These are phyloP conservation scores for Pempheris klunzingeri DNA, from an alignment of 2,797 vertebrate species.

Conservation along the genomic window DNA sequence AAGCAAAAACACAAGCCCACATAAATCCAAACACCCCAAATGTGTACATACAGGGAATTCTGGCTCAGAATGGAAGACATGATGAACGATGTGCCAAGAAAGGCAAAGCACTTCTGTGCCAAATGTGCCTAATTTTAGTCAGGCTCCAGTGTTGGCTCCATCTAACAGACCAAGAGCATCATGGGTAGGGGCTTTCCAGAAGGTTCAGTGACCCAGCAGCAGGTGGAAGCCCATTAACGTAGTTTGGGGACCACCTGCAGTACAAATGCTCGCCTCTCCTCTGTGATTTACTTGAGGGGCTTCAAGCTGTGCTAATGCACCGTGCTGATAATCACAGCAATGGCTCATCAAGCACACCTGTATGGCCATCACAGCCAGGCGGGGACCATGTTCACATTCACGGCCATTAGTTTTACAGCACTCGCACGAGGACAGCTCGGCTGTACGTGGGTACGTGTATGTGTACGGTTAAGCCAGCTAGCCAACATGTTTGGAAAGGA, in stretches of 20 bases:
- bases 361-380: conserved; percentile 73
- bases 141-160: conserved; percentile 38
- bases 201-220: conserved; percentile 81
- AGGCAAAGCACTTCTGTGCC: conserved; percentile 58
- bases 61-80: conserved; percentile 56
- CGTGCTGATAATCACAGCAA: conserved; percentile 84
- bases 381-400: conserved; percentile 80
- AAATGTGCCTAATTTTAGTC: conserved; percentile 69
- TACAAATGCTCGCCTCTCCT: conserved; percentile 74
- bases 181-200: conserved; percentile 62
- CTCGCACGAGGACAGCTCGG: conserved; percentile 58
- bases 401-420: conserved; percentile 81
- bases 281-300: conserved; percentile 79
- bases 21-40: conserved; percentile 52
- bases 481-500: conserved; percentile 55
- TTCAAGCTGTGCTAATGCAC: conserved; percentile 80
- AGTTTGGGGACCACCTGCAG: conserved; percentile 81
- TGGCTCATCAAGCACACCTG: conserved; percentile 85
- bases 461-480: conserved; percentile 39
- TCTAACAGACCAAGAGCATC: conserved; percentile 51
- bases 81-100: conserved; percentile 69
- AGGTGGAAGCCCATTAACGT: conserved; percentile 81
- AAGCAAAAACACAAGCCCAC: conserved; percentile 34
- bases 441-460: not conserved
- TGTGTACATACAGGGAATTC: conserved; percentile 43